Evolutionary conservation across 1,140 invertebrate species (phyloP).

Genomic region (Drosophila quadrilineata): DNA sequence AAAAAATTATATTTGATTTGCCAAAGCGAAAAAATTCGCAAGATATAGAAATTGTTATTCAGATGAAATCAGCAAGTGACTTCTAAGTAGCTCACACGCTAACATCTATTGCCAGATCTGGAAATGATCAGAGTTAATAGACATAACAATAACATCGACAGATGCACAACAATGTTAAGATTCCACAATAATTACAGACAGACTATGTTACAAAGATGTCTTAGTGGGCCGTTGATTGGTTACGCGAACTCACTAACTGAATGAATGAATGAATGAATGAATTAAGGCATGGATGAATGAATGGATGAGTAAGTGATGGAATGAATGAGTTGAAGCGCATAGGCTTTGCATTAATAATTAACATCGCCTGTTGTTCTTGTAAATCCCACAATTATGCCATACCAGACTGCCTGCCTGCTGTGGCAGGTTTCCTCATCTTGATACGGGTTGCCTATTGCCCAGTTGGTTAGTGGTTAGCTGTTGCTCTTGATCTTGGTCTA

Average conservation of each 20-base stretch:
- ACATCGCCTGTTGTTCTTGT: slow-evolving; percentile 42
- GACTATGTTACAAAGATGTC: not conserved
- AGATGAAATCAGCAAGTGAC: slow-evolving; percentile 37
- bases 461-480: too few species aligned
- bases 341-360: slow-evolving; percentile 73
- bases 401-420: slow-evolving; percentile 57
- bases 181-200: slow-evolving; percentile 22
- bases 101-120: slow-evolving; percentile 15
- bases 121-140: slow-evolving; percentile 31
- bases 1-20: too few species aligned
- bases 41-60: too few species aligned
- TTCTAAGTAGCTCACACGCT: slow-evolving; percentile 64
- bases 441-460: not conserved
- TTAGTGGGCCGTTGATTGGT: slow-evolving; percentile 12
- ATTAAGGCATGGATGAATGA: slow-evolving; percentile 10
- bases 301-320: slow-evolving; percentile 41
- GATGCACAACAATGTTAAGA: slow-evolving; percentile 15
- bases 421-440: slow-evolving; percentile 9
- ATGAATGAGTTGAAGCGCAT: slow-evolving; percentile 49
- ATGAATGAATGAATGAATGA: slow-evolving; percentile 1
- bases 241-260: too few species aligned
- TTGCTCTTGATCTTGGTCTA: slow-evolving; percentile 11
- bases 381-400: slow-evolving; percentile 76
- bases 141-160: not conserved
- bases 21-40: too few species aligned